A percentile compares a stretch with the other conserved stretches of the same genome.
These are phyloP conservation scores for Centropristis striata DNA, from an alignment of 2,113 vertebrate genomes.

Conservation along the genomic window DNA sequence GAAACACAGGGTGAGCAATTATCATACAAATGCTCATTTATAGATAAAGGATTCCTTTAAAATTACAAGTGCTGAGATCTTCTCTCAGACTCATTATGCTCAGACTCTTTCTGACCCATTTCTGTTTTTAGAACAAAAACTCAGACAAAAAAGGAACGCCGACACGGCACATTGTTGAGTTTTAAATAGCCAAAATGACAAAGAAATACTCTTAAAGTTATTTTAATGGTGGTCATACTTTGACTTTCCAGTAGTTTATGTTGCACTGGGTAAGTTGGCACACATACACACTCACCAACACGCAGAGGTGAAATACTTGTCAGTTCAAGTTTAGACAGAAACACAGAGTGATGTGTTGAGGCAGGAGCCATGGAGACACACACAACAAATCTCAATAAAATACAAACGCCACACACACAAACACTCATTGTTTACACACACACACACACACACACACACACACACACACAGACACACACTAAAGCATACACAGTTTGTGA, in stretches of 20 bases:
- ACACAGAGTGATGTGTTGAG: background rate
- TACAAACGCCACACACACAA: background rate
- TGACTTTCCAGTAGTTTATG: background rate
- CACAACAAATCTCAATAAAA: background rate
- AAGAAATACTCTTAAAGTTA: background rate
- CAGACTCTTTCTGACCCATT: background rate
- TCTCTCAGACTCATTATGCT: too few relatives aligned
- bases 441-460: background rate
- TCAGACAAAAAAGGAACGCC: background rate
- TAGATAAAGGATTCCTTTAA: too few relatives aligned
- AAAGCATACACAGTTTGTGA: constrained; percentile 12
- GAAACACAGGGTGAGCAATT: too few relatives aligned
- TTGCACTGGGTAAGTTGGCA: too few relatives aligned
- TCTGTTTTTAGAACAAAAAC: background rate
- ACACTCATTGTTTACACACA: background rate
- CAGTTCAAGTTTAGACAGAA: constrained; percentile 40
- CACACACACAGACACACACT: background rate
- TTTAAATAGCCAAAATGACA: background rate
- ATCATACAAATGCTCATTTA: too few relatives aligned
- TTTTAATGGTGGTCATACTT: background rate
- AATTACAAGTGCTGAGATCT: too few relatives aligned
- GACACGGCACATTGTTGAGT: background rate
- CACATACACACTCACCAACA: background rate
- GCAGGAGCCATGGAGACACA: background rate
- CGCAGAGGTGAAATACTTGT: background rate